These are phyloP conservation scores for Gymnocypris eckloni DNA, from an alignment of 2,797 vertebrate genomes.

Conservation along the genomic window DNA sequence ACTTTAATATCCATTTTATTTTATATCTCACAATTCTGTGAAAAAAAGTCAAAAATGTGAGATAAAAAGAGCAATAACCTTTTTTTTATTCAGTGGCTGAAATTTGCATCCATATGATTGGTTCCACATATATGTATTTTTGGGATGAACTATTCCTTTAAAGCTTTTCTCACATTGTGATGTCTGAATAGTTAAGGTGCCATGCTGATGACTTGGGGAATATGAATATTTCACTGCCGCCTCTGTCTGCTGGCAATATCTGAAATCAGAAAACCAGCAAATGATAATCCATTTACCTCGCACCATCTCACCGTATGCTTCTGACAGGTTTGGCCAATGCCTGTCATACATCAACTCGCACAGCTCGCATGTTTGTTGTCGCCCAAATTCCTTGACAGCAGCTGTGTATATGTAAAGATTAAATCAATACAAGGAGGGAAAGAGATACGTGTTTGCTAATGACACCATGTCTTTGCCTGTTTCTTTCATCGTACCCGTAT, in stretches of 20 bases:
- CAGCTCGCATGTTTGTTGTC: slow-evolving; percentile 75
- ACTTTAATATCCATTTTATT: too few species aligned
- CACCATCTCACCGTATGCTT: slow-evolving; percentile 52
- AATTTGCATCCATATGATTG: too few species aligned
- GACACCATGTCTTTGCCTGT: slow-evolving; percentile 63
- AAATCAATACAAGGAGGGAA: slow-evolving; percentile 67
- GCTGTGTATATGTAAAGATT: slow-evolving; percentile 87
- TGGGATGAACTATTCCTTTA: slow-evolving; percentile 1
- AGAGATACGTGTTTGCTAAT: slow-evolving; percentile 59
- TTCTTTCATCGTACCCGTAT: slow-evolving; percentile 79
- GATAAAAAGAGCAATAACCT: too few species aligned
- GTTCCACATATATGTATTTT: not conserved
- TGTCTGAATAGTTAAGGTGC: slow-evolving; percentile 67
- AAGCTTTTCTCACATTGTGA: slow-evolving; percentile 58
- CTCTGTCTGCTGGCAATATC: slow-evolving; percentile 54
- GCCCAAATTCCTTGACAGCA: slow-evolving; percentile 82
- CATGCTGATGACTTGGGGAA: slow-evolving; percentile 66
- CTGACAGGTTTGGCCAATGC: slow-evolving; percentile 52
- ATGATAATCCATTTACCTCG: slow-evolving; percentile 62
- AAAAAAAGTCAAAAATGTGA: too few species aligned
- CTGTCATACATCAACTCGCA: slow-evolving; percentile 76
- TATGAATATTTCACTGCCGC: slow-evolving; percentile 70
- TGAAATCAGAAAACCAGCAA: slow-evolving; percentile 58
- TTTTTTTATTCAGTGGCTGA: too few species aligned
- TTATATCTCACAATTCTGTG: too few species aligned